A percentile compares a stretch with the other conserved stretches of the same genome.
Evolutionary conservation across 2,888 invertebrate genomes (phyloP).

Genomic region (Netelia virgata): DNA sequence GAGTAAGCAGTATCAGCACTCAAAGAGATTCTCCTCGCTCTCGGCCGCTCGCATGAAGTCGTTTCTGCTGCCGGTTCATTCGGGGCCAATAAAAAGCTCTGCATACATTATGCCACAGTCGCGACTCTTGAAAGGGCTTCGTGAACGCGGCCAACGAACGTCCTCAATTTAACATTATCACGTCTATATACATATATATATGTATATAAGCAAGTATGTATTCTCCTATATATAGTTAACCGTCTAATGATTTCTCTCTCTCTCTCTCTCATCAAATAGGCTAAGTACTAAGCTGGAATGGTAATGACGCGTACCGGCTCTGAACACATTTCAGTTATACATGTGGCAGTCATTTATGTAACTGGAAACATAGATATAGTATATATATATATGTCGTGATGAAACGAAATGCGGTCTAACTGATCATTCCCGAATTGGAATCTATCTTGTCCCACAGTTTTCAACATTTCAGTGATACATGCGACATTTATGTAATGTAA

Average conservation of each 20-base stretch:
- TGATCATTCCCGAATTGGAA: neutral
- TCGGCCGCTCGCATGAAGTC: constrained; percentile 28
- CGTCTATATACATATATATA: neutral
- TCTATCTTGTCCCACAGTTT: too few relatives aligned
- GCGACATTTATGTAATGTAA: neutral
- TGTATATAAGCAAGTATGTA: neutral
- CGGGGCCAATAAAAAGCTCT: neutral
- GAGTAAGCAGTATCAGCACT: constrained; percentile 45
- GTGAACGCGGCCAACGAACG: neutral
- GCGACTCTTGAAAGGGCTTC: neutral
- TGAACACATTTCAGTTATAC: neutral
- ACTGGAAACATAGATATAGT: neutral
- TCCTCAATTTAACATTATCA: neutral
- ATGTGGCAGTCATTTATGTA: neutral
- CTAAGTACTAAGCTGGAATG: neutral
- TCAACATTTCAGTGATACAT: too few relatives aligned
- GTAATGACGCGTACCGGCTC: neutral
- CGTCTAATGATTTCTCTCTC: neutral
- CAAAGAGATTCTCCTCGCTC: constrained; percentile 58
- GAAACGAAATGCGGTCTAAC: neutral
- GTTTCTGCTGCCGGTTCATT: constrained; percentile 8
- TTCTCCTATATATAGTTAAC: neutral
- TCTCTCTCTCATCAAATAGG: neutral
- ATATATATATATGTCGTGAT: neutral
- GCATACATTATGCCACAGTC: neutral